phyloP scores from a whole-genome alignment of 2,888 invertebrate species.

The Caenorhabditis sp. region DNA sequence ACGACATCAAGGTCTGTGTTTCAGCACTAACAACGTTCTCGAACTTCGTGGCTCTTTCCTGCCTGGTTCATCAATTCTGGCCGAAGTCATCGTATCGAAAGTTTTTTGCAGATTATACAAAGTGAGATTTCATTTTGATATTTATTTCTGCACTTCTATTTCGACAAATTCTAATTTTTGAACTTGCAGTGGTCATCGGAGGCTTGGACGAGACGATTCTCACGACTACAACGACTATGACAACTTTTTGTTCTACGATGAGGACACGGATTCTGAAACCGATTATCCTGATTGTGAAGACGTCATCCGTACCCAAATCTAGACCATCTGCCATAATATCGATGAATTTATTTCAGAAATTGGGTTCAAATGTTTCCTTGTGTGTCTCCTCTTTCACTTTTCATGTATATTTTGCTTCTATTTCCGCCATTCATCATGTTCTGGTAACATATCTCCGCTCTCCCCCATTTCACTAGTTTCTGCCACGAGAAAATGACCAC shows the following conservation, averaged over 20 bases:
- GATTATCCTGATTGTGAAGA: slow-evolving; percentile 66
- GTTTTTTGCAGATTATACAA: slow-evolving; percentile 76
- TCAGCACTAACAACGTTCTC: slow-evolving; percentile 92
- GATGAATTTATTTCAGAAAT: background rate
- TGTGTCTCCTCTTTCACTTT: slow-evolving; percentile 24
- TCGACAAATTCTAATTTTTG: too few relatives aligned
- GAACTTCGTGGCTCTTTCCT: slow-evolving; percentile 94
- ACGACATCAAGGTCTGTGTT: slow-evolving; percentile 72
- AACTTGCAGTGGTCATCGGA: slow-evolving; percentile 69
- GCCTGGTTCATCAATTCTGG: slow-evolving; percentile 96
- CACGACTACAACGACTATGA: slow-evolving; percentile 77
- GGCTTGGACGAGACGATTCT: slow-evolving; percentile 70
- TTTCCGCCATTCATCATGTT: slow-evolving; percentile 54
- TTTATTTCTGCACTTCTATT: too few relatives aligned
- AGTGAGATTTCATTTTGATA: slow-evolving; percentile 51
- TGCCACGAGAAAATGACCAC: slow-evolving; percentile 31
- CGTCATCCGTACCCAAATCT: slow-evolving; percentile 59
- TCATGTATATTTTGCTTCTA: slow-evolving; percentile 59
- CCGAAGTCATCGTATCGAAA: slow-evolving; percentile 88
- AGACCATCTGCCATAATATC: slow-evolving; percentile 6
- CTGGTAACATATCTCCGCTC: slow-evolving; percentile 51
- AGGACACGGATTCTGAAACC: slow-evolving; percentile 46
- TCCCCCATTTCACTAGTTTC: background rate
- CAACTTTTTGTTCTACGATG: slow-evolving; percentile 65
- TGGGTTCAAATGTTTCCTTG: background rate